Evolutionary conservation across 2,797 vertebrate genomes (phyloP).

Genomic region (Anolis apletophallus): DNA sequence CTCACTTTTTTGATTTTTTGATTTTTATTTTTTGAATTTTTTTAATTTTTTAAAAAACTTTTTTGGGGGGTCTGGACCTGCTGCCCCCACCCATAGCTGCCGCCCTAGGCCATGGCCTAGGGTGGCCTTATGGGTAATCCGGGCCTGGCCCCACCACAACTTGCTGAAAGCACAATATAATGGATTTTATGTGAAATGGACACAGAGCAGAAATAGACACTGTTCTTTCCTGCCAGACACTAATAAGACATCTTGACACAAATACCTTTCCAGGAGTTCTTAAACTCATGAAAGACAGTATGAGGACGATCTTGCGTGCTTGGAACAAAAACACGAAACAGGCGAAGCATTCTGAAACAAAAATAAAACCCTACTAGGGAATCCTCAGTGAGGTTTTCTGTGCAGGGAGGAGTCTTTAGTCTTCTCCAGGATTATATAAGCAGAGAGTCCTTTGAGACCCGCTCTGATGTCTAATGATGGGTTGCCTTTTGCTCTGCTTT

Average conservation of each 20-base stretch:
- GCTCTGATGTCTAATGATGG: background rate
- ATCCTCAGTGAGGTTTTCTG: background rate
- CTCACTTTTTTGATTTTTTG: too few species aligned
- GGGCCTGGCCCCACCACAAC: too few species aligned
- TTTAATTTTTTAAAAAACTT: too few species aligned
- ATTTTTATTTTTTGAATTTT: too few species aligned
- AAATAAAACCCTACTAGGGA: background rate
- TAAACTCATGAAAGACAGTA: background rate
- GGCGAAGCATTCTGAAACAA: background rate
- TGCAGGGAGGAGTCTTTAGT: background rate
- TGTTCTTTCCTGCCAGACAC: background rate
- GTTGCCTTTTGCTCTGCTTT: constrained; percentile 2
- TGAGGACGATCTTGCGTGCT: background rate
- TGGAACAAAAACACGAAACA: background rate
- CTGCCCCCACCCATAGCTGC: too few species aligned
- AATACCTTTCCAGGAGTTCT: background rate
- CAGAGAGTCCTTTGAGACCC: background rate
- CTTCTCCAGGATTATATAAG: background rate
- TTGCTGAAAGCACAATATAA: background rate
- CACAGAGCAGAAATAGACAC: background rate
- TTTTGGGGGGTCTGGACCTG: too few species aligned
- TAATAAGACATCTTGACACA: background rate
- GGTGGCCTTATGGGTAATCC: too few species aligned
- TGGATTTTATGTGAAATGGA: background rate
- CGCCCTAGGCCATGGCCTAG: too few species aligned